A percentile compares a stretch with the other conserved stretches of the same genome.
phyloP scores from a whole-genome alignment of 2,113 vertebrate species.

The Apteryx owenii region DNA sequence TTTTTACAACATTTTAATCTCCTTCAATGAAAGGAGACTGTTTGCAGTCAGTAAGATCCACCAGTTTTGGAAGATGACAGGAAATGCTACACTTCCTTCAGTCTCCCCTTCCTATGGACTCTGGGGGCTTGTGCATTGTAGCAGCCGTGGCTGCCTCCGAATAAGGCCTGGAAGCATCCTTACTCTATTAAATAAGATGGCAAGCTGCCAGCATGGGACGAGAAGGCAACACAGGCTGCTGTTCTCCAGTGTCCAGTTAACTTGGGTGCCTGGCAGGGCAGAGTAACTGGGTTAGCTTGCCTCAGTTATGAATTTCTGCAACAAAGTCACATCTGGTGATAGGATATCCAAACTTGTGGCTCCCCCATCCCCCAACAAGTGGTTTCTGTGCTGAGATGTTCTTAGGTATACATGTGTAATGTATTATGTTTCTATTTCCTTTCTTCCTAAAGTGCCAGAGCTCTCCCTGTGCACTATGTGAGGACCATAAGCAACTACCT shows the following conservation, averaged over 20 bases:
- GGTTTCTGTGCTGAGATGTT: rapidly evolving
- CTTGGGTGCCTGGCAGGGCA: neutral
- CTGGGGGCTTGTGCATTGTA: rapidly evolving
- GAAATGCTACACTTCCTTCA: neutral
- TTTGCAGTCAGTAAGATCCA: neutral
- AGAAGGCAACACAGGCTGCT: neutral
- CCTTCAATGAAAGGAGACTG: neutral
- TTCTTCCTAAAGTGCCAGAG: neutral
- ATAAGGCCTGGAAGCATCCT: neutral
- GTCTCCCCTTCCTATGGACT: neutral
- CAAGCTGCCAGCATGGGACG: neutral
- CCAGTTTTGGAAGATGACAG: neutral
- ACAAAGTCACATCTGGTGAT: neutral
- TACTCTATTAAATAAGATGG: neutral
- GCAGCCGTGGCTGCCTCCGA: neutral
- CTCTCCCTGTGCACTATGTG: neutral
- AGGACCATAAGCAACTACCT: rapidly evolving
- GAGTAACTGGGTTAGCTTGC: neutral
- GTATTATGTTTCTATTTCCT: neutral
- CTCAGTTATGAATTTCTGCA: rapidly evolving
- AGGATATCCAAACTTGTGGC: neutral
- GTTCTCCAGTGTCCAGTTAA: neutral
- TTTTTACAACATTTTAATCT: neutral
- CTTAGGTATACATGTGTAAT: neutral
- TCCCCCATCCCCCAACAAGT: neutral